Base-by-base conservation (phyloP, 2,113 vertebrate species). In the Piprites chloris region DNA sequence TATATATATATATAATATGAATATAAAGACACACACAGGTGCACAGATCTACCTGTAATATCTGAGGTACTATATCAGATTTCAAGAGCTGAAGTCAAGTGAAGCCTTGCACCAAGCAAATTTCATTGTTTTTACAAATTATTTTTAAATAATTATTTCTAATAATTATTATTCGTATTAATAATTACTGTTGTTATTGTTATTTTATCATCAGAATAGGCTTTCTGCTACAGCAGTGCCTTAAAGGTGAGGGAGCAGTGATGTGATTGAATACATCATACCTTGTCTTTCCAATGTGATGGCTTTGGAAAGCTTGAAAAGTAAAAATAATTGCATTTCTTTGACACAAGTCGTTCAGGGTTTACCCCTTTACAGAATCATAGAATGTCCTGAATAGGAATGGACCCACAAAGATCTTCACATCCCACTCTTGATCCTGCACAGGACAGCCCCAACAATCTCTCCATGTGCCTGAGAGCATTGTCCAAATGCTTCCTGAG, bases 231-330 rank as follows among this genome's bases (percentile, higher is more conserved):
- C 21, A 28, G 8, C 6, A 33, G 2, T 26, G 17, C 6, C 67
- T 39, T 62, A 14, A 74, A 77, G 27, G 23, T 20, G 61, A 46
- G 59, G 32, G 22, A 44, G 3, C 11, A 59, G 12, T 11, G 21
- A 6, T 53, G 9, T 52, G 20, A 44, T 26, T n/a, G 37, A 63
- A 5, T 32, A 14, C 0, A 3, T 22, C 1, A 1, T 19, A 18
- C 9, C 12, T 63, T 63, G 7, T 5, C 27, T 81, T 78, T 78
- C 5, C 6, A 32, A 18, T 37, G 19, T 6, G 28, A 27, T 4
- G 6, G 8, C 14, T 85, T 68, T 55, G 14, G 27, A 68, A 90
- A 76, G 18, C 11, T 14, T 66, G 9, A 62, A 69, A 78, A 8
- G 16, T 52, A 41, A 37, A n/a, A 21, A 13, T 5, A 18, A 3